Base-by-base conservation (phyloP, 1,140 invertebrate genomes). In the Drosophila paulistorum region DNA sequence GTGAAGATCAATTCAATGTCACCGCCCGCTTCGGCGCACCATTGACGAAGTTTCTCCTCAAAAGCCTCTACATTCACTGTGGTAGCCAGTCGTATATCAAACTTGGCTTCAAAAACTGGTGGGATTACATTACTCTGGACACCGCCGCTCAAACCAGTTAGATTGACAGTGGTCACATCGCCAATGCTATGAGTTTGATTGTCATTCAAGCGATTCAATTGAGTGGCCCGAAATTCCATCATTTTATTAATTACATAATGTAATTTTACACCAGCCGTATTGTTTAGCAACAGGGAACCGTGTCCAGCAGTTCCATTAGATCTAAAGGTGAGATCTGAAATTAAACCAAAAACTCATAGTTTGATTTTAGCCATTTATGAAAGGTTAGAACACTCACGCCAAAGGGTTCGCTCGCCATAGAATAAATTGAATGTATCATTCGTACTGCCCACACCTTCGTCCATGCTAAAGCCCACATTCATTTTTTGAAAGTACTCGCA, bases 101-200 rank as follows among this genome's bases (percentile, higher is more conserved):
- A 97, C 14, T 93, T 93, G 0, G 95, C 95, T 0, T 93, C 93
- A 14, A 99, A 92, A 79, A 96, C 94, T 62, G 95, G 94, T 1
- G 98, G 98, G 37, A 99, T 94, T 2, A 99, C 97, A 92, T 99
- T 99, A 11, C 94, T 93, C 91, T 98, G 97, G 2, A 98, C 94
- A 39, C 98, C 98, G 70, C 98, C 98, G n/a, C 95, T 96, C 69
- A 98, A 67, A 92, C 95, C 95, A 0, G 97, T 99, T 60, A 98
- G 93, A 93, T 99, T 99, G 0, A 98, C 91, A 1, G 97, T 96
- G 0, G 96, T 97, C 0, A 98, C 96, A 93, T 98, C 96, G 7
- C 97, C 97, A 41, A 97, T 92, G 7, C 93, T 94, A 3, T 96
- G 79, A 54, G 94, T 93, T 1, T 94, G 92, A 90, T 96, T 93